Conservation (phyloP, 2,888 invertebrate species). For the Leptinotarsa rubiginosa region DNA sequence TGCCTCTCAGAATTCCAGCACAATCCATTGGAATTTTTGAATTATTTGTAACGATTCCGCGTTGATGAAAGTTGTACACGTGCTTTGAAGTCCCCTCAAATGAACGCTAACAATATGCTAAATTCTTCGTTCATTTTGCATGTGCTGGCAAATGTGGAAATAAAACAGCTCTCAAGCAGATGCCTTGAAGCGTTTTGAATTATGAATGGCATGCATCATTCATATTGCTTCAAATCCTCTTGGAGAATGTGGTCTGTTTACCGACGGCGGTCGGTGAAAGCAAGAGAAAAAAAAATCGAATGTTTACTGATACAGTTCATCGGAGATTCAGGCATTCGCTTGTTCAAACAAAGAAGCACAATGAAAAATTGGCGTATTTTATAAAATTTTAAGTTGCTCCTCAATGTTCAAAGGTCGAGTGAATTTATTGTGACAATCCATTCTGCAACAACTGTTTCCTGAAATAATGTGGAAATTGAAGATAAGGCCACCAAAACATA, state of each 20-base stretch:
- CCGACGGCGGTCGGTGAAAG: background rate
- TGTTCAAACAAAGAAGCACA: too few species aligned
- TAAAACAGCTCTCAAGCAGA: constrained; percentile 38
- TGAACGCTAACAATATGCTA: constrained; percentile 34
- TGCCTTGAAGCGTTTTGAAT: constrained; percentile 43
- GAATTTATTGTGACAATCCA: too few species aligned
- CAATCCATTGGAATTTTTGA: constrained; percentile 21
- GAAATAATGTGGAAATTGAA: too few species aligned
- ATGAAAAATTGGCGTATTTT: too few species aligned
- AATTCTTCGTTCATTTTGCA: constrained; percentile 35
- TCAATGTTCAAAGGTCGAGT: too few species aligned
- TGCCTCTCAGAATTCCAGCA: background rate
- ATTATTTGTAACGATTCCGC: constrained; percentile 28
- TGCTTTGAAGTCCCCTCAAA: constrained; percentile 25
- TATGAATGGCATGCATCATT: constrained; percentile 45
- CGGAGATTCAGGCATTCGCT: background rate
- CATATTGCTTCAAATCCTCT: constrained; percentile 42
- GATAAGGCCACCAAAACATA: too few species aligned
- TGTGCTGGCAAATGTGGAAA: constrained; percentile 31
- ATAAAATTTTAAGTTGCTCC: too few species aligned
- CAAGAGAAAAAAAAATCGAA: background rate
- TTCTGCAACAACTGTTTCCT: too few species aligned
- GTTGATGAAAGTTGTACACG: constrained; percentile 33
- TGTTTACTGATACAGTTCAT: background rate
- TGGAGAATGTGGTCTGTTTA: constrained; percentile 18